Conservation (phyloP, 2,797 vertebrate species). For the Lycodopsis pacificus region DNA sequence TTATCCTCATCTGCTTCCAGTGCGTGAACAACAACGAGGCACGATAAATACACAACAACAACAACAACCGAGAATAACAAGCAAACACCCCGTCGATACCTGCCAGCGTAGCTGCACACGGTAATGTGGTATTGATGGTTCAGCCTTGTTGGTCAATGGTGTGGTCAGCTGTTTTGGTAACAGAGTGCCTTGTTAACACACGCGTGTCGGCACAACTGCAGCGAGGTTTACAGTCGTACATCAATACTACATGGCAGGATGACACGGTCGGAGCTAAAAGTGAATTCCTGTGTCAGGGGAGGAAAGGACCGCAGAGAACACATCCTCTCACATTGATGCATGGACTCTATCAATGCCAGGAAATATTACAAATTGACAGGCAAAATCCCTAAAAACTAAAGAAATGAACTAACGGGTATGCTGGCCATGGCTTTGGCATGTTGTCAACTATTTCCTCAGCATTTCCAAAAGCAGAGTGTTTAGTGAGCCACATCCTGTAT, state of each 20-base stretch:
- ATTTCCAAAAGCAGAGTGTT: neutral
- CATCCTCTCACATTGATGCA: neutral
- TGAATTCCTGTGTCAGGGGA: neutral
- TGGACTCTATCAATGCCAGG: no score
- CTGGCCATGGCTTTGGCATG: neutral
- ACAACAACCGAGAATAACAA: neutral
- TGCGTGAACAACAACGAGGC: constrained; percentile 19
- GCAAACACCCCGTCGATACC: constrained; percentile 11
- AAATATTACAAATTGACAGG: no score
- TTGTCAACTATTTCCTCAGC: neutral
- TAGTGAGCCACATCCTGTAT: neutral
- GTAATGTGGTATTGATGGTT: constrained; percentile 32
- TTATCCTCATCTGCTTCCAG: constrained; percentile 24
- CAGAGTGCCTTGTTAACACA: neutral
- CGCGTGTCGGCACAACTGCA: constrained; percentile 3
- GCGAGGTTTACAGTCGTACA: neutral
- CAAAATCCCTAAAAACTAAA: neutral
- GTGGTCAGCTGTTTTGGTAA: constrained; percentile 31
- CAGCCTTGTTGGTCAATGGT: constrained; percentile 9
- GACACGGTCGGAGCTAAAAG: neutral
- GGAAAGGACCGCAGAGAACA: neutral
- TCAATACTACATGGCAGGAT: neutral
- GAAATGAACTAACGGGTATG: neutral
- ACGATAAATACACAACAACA: neutral
- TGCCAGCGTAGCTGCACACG: neutral